Evolutionary conservation across 2,888 invertebrate species (phyloP), one percentile per base, ranked within the genome.

Genomic region (Limnephilus rhombicus): DNA sequence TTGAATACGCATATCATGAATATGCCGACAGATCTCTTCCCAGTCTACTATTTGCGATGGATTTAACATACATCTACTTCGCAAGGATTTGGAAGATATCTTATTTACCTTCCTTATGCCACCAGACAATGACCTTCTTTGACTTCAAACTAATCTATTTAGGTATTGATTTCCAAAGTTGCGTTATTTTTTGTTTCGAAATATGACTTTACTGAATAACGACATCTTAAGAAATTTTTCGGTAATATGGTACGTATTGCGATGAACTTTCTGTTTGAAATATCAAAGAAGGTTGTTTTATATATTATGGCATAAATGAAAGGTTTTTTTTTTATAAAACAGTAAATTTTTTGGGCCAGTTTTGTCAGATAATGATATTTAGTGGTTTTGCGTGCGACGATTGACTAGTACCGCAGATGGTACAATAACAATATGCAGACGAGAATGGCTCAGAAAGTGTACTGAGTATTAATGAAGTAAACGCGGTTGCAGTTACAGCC

Each of bases 401-500:
- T 83, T 31, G 82, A 34, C 82, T 34, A 83, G 82, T 83, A 29
- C 34, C 45, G 49, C 45, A n/a, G 37, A n/a, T 41, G 41, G 85
- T 41, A 41, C 83, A n/a, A 83, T 83, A 83, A 83, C 82, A 83
- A 68, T 68, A 68, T 68, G 82, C 15, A 31, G 87, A 41, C 34
- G 89, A 82, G 90, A 90, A 81, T 90, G 85, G 90, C 85, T 85
- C 90, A 90, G 85, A 29, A 41, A 68, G 82, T 68, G 37, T 41
- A 13, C 18, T 80, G 85, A 31, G 53, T 83, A 81, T 37, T 80
- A 49, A 90, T 53, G 24, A 85, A 90, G 90, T 24, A 34, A 49
- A 83, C 37, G 34, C 92, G 85, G 93, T 93, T 93, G 92, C 93
- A 93, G 93, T 93, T 93, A 93, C 93, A 93, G 93, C 92, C 92